phyloP scores from a whole-genome alignment of 2,888 invertebrate genomes.

The Cecidostiba fungosa region DNA sequence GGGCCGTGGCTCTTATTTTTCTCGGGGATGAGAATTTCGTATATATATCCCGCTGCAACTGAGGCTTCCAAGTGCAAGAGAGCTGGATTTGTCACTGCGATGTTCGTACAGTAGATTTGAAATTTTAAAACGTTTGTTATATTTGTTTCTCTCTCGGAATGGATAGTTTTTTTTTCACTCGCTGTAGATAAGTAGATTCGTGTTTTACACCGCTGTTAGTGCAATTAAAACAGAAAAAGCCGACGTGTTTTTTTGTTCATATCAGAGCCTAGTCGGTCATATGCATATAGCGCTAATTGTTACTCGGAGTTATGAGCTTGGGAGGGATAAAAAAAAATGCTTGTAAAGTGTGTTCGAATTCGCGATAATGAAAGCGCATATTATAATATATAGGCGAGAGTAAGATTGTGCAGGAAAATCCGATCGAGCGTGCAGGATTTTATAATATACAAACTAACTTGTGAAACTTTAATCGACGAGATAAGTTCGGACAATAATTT shows the following conservation, averaged over 20 bases:
- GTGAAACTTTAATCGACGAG: constrained; percentile 28
- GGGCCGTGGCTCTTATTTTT: constrained; percentile 14
- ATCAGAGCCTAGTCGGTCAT: neutral
- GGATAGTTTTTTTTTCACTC: too few relatives aligned
- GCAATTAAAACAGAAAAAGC: constrained; percentile 8
- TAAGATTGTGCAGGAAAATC: neutral
- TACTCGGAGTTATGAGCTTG: neutral
- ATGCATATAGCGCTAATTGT: constrained; percentile 8
- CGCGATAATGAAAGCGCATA: neutral
- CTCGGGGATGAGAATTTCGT: constrained; percentile 48
- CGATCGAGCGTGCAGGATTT: neutral
- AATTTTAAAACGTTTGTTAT: neutral
- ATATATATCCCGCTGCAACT: neutral
- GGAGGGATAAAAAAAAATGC: neutral
- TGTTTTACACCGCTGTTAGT: neutral
- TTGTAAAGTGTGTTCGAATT: neutral
- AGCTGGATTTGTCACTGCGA: neutral
- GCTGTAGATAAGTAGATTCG: neutral
- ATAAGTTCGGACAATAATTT: constrained; percentile 22
- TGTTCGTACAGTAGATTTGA: neutral
- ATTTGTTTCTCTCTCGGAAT: too few relatives aligned
- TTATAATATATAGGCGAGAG: too few relatives aligned
- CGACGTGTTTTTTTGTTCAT: neutral
- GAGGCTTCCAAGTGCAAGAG: neutral
- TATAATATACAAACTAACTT: neutral